Evolutionary conservation across 2,113 vertebrate genomes (phyloP).

Genomic region (Paradoxurus hermaphroditus): DNA sequence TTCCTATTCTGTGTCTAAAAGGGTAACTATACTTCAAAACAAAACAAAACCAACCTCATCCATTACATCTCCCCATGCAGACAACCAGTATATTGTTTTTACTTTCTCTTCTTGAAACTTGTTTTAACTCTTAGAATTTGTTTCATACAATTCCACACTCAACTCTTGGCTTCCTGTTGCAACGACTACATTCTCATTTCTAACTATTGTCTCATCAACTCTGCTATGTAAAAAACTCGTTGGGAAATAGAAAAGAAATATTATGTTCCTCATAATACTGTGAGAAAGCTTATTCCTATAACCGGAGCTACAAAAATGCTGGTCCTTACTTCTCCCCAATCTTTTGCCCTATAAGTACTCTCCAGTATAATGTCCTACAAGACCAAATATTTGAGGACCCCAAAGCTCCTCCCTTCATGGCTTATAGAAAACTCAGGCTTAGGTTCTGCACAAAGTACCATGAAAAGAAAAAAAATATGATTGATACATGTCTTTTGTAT

Average conservation of each 20-base stretch:
- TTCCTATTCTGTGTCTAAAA: not conserved
- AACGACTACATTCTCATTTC: not conserved
- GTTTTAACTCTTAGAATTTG: not conserved
- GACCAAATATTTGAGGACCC: not conserved
- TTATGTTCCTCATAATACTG: not conserved
- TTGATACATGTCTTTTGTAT: not conserved
- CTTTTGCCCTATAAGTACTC: not conserved
- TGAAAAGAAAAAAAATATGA: not conserved
- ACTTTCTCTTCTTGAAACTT: not conserved
- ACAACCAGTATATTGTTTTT: not conserved
- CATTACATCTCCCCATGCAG: not conserved
- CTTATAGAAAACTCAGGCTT: not conserved
- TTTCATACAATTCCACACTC: not conserved
- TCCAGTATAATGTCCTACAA: not conserved
- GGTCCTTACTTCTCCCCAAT: not conserved
- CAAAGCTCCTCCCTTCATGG: not conserved
- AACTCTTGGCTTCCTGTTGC: not conserved
- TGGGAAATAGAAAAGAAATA: not conserved
- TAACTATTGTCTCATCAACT: not conserved
- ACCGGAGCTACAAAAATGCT: not conserved
- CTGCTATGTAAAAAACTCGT: not conserved
- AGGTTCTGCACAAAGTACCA: not conserved
- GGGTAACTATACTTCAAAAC: not conserved
- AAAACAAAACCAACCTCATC: not conserved
- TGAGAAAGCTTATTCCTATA: not conserved